Conservation (phyloP, 2,888 invertebrate species). For the Cantharis lateralis region DNA sequence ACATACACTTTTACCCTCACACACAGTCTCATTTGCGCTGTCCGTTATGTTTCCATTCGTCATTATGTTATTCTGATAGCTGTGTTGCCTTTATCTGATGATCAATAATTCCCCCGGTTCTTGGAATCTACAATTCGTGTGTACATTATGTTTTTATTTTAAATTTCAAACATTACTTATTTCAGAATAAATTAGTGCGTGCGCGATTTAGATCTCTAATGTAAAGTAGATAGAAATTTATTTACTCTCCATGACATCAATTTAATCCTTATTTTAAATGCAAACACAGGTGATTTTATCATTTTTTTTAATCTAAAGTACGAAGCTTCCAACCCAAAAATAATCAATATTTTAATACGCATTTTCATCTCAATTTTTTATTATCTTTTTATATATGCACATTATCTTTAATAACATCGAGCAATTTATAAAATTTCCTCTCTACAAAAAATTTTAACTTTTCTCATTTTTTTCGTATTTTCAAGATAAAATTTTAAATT, state of each 20-base stretch:
- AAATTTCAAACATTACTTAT: conserved; percentile 34
- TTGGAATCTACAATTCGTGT: conserved; percentile 45
- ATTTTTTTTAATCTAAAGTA: conserved; percentile 42
- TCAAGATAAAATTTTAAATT: neutral
- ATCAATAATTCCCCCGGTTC: conserved; percentile 54
- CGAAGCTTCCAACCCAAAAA: conserved; percentile 31
- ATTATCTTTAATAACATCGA: neutral
- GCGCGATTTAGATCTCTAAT: conserved; percentile 18
- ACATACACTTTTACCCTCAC: conserved; percentile 44
- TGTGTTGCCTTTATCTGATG: conserved; percentile 54
- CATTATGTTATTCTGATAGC: conserved; percentile 54
- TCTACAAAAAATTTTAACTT: neutral
- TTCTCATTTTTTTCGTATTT: neutral
- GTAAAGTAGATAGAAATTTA: conserved; percentile 9
- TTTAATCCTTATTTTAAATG: conserved; percentile 32
- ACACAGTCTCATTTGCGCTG: conserved; percentile 50
- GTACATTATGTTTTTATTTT: conserved; percentile 44
- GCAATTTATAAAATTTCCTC: neutral
- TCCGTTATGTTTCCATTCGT: conserved; percentile 55
- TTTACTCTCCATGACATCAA: conserved; percentile 15
- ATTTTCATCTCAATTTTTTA: conserved; percentile 35
- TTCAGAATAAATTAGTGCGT: conserved; percentile 22
- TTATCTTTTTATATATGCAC: conserved; percentile 31
- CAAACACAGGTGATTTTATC: conserved; percentile 42
- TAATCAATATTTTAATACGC: conserved; percentile 39